phyloP scores from a whole-genome alignment of 2,888 invertebrate genomes.

The Lapara coniferarum region DNA sequence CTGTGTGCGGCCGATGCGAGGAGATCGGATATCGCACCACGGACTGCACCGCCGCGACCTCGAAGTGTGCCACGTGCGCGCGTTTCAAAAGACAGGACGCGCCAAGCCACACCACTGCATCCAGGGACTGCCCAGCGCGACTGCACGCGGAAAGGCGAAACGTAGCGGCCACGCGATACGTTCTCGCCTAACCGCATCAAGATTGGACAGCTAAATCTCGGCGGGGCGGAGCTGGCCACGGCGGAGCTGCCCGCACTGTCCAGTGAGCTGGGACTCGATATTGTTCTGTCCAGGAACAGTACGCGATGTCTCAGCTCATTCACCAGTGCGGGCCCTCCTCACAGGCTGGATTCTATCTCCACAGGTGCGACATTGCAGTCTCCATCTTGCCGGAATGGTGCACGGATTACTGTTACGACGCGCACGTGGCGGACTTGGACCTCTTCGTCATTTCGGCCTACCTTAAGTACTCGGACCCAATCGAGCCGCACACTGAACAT shows the following conservation, averaged over 20 bases:
- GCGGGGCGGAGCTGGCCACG: conserved; percentile 34
- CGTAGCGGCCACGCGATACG: background rate
- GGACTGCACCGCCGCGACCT: conserved; percentile 23
- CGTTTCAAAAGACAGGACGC: conserved; percentile 31
- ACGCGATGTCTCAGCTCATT: conserved; percentile 18
- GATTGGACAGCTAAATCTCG: conserved; percentile 41
- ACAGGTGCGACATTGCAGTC: conserved; percentile 5
- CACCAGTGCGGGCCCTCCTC: background rate
- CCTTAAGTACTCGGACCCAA: conserved; percentile 32
- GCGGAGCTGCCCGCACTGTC: conserved; percentile 36
- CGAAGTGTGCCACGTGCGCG: conserved; percentile 41
- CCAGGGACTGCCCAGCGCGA: conserved; percentile 36
- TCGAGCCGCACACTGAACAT: conserved; percentile 28
- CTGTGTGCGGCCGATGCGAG: conserved; percentile 39
- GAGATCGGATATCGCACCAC: conserved; percentile 31
- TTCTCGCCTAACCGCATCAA: background rate
- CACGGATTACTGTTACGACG: conserved; percentile 33
- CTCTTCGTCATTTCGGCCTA: conserved; percentile 31
- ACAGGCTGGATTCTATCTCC: conserved; percentile 23
- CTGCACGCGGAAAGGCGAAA: conserved; percentile 32
- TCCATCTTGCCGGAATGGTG: conserved; percentile 34
- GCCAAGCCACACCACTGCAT: conserved; percentile 31
- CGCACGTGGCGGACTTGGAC: background rate
- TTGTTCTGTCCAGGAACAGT: conserved; percentile 42
- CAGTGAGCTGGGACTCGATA: conserved; percentile 30